Conservation (phyloP, 2,113 vertebrate genomes). For the Neotragus pygmaeus region DNA sequence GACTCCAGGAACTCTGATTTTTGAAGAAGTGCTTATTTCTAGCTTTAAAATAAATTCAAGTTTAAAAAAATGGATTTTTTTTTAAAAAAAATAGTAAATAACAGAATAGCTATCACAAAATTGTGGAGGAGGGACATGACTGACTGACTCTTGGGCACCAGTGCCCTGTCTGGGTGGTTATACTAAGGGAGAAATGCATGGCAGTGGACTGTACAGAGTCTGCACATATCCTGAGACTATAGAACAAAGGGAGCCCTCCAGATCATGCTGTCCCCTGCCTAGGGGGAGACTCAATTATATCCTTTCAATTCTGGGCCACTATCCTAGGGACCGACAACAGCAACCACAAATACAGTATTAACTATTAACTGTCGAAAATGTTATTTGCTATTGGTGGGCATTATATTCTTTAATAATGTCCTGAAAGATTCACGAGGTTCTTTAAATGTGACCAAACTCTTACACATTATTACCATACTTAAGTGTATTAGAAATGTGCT, state of each 20-base stretch:
- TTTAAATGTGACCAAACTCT: constrained; percentile 51
- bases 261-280: neutral
- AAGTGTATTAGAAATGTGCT: constrained; percentile 34
- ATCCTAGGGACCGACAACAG: neutral
- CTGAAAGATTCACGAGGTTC: constrained; percentile 37
- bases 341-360: neutral
- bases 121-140: neutral
- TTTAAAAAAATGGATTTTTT: neutral
- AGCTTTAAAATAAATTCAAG: constrained; percentile 17
- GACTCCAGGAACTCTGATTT: neutral
- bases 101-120: neutral
- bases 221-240: neutral
- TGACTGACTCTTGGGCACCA: neutral
- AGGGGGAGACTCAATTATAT: neutral
- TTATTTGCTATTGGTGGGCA: neutral
- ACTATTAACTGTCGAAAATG: neutral
- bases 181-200: neutral
- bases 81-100: neutral
- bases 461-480: constrained; percentile 27
- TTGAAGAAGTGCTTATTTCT: neutral
- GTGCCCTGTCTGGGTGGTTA: neutral
- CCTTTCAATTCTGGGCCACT: neutral
- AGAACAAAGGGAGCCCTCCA: neutral
- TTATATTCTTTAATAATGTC: neutral
- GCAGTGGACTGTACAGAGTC: accelerated